These are phyloP conservation scores for Habropoda laboriosa DNA, from an alignment of 1,140 invertebrate species.

Conservation along the genomic window DNA sequence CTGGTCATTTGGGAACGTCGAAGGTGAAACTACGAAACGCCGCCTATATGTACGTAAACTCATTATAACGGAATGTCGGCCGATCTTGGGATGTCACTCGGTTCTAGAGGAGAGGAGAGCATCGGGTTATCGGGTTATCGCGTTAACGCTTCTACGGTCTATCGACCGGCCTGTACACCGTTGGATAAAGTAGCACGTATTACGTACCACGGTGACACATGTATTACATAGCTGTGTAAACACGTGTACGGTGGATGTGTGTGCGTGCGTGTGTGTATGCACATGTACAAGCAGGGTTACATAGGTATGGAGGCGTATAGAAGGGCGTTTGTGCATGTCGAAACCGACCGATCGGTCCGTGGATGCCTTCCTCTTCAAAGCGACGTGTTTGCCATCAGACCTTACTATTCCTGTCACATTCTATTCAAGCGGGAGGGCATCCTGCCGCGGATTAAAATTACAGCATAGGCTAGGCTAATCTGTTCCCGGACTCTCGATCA, in stretches of 20 bases:
- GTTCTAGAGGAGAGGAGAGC: slow-evolving; percentile 30
- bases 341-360: background rate
- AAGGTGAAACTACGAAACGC: background rate
- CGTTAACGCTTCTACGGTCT: slow-evolving; percentile 63
- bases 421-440: slow-evolving; percentile 34
- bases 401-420: slow-evolving; percentile 57
- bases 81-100: slow-evolving; percentile 57
- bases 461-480: slow-evolving; percentile 13
- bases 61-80: slow-evolving; percentile 60
- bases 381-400: slow-evolving; percentile 58
- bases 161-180: slow-evolving; percentile 57
- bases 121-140: slow-evolving; percentile 66
- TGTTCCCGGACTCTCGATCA: slow-evolving; percentile 9
- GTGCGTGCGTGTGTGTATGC: background rate
- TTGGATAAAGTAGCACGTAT: slow-evolving; percentile 62
- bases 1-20: slow-evolving; percentile 16
- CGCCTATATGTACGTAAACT: slow-evolving; percentile 52
- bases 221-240: slow-evolving; percentile 43
- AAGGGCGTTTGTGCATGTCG: slow-evolving; percentile 40
- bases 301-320: background rate
- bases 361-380: slow-evolving; percentile 46
- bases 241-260: background rate
- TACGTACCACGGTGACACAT: slow-evolving; percentile 53
- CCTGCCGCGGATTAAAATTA: slow-evolving; percentile 31
- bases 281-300: background rate